Evolutionary conservation across 2,888 invertebrate species (phyloP).

Genomic region (Chelonus formosanus): DNA sequence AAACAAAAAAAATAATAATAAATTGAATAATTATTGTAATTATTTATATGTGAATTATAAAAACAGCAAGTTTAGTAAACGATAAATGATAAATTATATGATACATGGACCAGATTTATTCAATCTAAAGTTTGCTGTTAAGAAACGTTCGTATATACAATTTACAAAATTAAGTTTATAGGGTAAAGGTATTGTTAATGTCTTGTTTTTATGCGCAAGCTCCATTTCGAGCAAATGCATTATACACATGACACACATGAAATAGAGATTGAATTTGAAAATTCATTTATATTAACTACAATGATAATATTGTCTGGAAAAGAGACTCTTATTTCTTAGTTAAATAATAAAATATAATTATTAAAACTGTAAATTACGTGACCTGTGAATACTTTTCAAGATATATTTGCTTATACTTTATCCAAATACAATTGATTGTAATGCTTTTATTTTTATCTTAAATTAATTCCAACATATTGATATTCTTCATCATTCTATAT

Average conservation of each 20-base stretch:
- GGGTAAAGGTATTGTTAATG: conserved; percentile 21
- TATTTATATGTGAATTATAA: conserved; percentile 18
- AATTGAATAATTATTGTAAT: conserved; percentile 22
- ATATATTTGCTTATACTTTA: no score
- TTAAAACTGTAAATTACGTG: no score
- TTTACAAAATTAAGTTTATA: conserved; percentile 8
- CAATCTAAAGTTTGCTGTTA: conserved; percentile 16
- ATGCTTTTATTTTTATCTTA: no score
- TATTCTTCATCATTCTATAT: no score
- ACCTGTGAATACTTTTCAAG: no score
- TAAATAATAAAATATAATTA: no score
- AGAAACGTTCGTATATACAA: conserved; percentile 25
- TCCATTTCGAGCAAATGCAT: conserved; percentile 10
- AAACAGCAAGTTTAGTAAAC: not conserved
- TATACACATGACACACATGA: not conserved
- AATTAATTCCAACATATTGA: no score
- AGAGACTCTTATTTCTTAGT: no score
- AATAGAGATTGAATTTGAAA: no score
- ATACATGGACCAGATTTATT: conserved; percentile 30
- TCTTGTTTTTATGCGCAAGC: conserved; percentile 3
- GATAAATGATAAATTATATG: not conserved
- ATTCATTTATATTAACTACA: no score
- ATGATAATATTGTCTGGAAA: no score
- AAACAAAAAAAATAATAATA: conserved; percentile 1
- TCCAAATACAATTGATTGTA: no score